phyloP scores from a whole-genome alignment of 2,797 vertebrate species.

The Acipenser ruthenus region DNA sequence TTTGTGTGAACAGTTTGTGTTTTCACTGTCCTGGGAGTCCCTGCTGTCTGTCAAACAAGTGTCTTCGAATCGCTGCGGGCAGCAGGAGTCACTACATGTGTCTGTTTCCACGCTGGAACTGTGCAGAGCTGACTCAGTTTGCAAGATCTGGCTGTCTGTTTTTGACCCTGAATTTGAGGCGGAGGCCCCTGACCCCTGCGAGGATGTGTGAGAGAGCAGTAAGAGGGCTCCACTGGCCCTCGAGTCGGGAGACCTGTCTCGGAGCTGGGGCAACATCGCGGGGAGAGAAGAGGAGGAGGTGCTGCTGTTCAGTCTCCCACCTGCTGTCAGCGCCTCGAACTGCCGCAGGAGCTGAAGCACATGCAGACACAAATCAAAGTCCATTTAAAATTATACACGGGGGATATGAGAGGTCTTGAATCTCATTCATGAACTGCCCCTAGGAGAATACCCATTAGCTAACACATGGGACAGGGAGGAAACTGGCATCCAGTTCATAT shows the following conservation, averaged over 20 bases:
- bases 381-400: background rate
- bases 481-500: background rate
- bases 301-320: conserved; percentile 15
- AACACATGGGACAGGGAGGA: background rate
- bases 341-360: conserved; percentile 76
- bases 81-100: background rate
- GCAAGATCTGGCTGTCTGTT: background rate
- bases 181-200: background rate
- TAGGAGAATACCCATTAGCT: background rate
- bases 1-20: background rate
- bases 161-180: background rate
- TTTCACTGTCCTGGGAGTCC: too few species aligned
- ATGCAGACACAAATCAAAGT: conserved; percentile 15
- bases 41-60: too few species aligned
- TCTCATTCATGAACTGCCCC: too few species aligned
- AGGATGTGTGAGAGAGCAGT: conserved; percentile 7
- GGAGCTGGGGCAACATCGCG: conserved; percentile 14
- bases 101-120: background rate
- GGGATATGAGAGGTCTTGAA: background rate
- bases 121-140: background rate
- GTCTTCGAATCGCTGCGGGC: too few species aligned
- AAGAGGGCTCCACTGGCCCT: conserved; percentile 17
- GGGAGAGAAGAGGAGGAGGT: conserved; percentile 15
- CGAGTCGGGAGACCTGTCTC: conserved; percentile 26
- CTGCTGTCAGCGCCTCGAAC: conserved; percentile 69